Evolutionary conservation across 64 coral and sea anemone species (phyloP), one percentile per base, ranked within the genome.

Genomic region (Hydrozoanthus tunicans): DNA sequence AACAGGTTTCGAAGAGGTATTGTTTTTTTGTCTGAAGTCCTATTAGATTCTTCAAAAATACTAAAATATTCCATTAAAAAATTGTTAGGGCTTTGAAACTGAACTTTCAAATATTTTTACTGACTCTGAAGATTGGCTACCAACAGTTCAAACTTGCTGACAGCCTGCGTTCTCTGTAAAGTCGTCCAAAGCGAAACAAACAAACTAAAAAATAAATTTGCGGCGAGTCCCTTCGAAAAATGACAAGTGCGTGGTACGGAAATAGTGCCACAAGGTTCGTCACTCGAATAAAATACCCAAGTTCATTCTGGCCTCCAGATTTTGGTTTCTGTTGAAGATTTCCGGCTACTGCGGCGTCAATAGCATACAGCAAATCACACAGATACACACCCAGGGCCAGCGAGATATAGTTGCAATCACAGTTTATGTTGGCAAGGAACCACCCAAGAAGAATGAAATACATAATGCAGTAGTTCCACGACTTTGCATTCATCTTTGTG

Each of bases 371-470:
- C 68, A 88, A 58, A 75, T 88, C 84, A 61, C 84, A 88, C 12
- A 88, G 15, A 25, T 88, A 88, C 12, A 88, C 69, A 9, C 84
- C 84, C 12, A 88, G 68, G 7, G 84, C 69, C 26, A 59, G 23
- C 68, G 69, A 61, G 11, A 88, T 88, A 8, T 74, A 59, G 25
- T 74, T 88, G 56, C 56, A 26, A n/a, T 74, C 8, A 7, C 56
- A 58, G 84, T 88, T 88, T 73, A 88, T 61, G 9, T 70, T 67
- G 84, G 67, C 84, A 4, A 88, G 84, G 13, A 88, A 88, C 84
- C 84, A 88, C 26, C 84, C 84, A 4, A 88, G 84, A 26, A 88
- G 68, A 60, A 88, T 73, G 74, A 88, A 75, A 43, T 88, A 88
- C 7, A 70, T 58, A 6, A 88, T 69, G 6, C 59, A 56, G 59